phyloP scores from a whole-genome alignment of 1,140 invertebrate species.

The Brachionus koreanus region DNA sequence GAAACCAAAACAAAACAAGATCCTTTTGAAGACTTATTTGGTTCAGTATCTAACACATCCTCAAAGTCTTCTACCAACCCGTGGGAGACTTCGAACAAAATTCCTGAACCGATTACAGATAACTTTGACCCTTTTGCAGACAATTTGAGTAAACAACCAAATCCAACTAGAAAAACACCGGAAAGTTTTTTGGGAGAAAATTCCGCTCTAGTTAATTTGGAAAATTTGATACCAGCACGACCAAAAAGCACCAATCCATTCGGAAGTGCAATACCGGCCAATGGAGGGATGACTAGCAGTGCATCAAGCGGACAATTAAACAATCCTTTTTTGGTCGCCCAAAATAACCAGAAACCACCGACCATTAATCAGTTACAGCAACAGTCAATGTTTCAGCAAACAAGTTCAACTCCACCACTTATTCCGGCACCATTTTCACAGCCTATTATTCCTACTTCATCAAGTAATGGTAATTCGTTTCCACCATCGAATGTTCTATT shows the following conservation, averaged over 20 bases:
- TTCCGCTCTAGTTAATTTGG: constrained; percentile 34
- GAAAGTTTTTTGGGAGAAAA: constrained; percentile 43
- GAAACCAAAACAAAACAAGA: not conserved
- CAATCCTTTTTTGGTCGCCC: constrained; percentile 15
- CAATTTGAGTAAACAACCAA: not conserved
- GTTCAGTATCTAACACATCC: not conserved
- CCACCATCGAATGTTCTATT: not conserved
- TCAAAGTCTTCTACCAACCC: not conserved
- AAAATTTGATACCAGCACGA: constrained; percentile 22
- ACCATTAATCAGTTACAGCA: constrained; percentile 42
- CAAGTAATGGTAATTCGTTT: not conserved
- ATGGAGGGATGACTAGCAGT: not conserved
- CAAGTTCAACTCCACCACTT: not conserved
- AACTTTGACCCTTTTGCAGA: constrained; percentile 18
- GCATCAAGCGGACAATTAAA: constrained; percentile 15
- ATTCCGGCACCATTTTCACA: not conserved
- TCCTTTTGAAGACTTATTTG: constrained; percentile 7
- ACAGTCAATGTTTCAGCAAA: not conserved
- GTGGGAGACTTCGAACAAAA: not conserved
- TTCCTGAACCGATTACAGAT: not conserved
- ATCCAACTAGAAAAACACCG: constrained; percentile 39
- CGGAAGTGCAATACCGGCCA: not conserved
- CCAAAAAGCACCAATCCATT: constrained; percentile 42
- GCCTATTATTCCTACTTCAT: not conserved
- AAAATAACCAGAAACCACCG: constrained; percentile 1